Conservation (phyloP, 2,797 vertebrate species). For the Acrocephalus scirpaceus region DNA sequence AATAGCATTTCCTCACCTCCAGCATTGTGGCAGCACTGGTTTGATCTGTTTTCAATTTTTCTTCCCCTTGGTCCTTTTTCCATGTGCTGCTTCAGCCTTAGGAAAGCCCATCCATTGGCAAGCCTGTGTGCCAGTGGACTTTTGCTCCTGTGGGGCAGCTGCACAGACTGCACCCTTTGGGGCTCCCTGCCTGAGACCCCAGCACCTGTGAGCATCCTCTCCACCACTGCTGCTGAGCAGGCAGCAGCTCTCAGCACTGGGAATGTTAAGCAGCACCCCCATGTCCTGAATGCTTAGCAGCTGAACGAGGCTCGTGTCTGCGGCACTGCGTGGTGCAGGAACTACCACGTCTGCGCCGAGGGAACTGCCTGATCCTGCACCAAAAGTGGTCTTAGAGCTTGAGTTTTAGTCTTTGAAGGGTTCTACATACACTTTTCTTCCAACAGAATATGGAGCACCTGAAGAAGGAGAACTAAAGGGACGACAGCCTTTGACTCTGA, state of each 20-base stretch:
- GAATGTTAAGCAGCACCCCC: not conserved
- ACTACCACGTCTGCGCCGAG: fast-evolving
- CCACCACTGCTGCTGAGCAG: not conserved
- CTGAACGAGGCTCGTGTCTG: fast-evolving
- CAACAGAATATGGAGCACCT: constrained; percentile 87
- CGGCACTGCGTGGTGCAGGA: not conserved
- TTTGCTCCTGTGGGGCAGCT: not conserved
- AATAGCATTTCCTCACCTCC: not conserved
- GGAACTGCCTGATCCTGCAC: not conserved
- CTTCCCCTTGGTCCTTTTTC: not conserved
- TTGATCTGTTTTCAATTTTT: not conserved
- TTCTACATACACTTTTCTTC: not conserved
- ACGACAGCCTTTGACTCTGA: constrained; percentile 82
- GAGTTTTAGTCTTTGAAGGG: not conserved
- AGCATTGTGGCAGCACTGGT: not conserved
- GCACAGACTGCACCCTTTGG: fast-evolving
- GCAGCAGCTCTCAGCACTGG: not conserved
- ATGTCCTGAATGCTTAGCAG: not conserved
- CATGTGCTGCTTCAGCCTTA: not conserved
- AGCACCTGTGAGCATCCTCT: not conserved
- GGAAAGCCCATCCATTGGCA: not conserved
- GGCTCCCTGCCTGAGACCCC: not conserved
- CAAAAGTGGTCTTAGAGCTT: too few relatives aligned
- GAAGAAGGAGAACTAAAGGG: constrained; percentile 88
- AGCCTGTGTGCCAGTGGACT: not conserved